A percentile compares a stretch with the other conserved stretches of the same genome.
These are phyloP conservation scores for Leptobrachium ailaonicum DNA, from an alignment of 2,113 vertebrate genomes.

Conservation along the genomic window DNA sequence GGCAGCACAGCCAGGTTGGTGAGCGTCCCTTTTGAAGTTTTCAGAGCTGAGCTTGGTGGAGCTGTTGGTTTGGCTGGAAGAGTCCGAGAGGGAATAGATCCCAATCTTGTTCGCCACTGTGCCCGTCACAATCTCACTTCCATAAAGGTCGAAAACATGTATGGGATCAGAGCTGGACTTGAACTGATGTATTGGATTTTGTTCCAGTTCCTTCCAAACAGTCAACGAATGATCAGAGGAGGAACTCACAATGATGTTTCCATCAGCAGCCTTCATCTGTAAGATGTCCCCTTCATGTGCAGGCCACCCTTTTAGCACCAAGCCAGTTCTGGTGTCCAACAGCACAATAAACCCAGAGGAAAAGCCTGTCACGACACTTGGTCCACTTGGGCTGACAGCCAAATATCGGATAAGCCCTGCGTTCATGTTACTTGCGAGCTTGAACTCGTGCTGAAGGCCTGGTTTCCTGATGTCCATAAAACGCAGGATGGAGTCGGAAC, in stretches of 20 bases:
- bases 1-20: conserved; percentile 92
- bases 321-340: conserved; percentile 89
- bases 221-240: conserved; percentile 91
- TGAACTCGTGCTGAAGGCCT: conserved; percentile 96
- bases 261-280: conserved; percentile 94
- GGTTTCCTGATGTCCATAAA: conserved; percentile 95
- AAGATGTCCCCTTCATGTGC: conserved; percentile 96
- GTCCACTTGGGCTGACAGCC: conserved; percentile 88
- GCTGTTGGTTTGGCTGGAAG: conserved; percentile 77
- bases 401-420: conserved; percentile 92
- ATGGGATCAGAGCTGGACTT: conserved; percentile 88
- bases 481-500: conserved; percentile 89
- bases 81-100: conserved; percentile 88
- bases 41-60: conserved; percentile 93
- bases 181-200: conserved; percentile 89
- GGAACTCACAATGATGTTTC: conserved; percentile 87
- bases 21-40: conserved; percentile 94
- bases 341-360: conserved; percentile 94
- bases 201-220: conserved; percentile 93
- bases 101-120: conserved; percentile 94
- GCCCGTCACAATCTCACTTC: conserved; percentile 85
- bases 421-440: conserved; percentile 82
- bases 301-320: conserved; percentile 89
- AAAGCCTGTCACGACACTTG: conserved; percentile 88
- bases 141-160: conserved; percentile 90